phyloP scores from a whole-genome alignment of 2,797 vertebrate genomes.

The Adrianichthys oophorus region DNA sequence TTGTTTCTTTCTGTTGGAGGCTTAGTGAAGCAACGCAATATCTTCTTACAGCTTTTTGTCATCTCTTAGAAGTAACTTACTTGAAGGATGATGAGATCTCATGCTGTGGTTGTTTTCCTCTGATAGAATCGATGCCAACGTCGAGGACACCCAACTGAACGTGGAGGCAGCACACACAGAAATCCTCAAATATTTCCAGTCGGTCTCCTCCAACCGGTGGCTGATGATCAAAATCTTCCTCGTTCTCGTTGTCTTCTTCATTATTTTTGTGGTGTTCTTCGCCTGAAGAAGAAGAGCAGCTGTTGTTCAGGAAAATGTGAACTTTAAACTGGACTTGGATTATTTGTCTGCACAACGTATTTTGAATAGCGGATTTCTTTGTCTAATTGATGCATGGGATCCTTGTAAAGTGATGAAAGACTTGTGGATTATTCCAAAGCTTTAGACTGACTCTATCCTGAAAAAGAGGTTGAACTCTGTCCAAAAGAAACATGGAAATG shows the following conservation, averaged over 20 bases:
- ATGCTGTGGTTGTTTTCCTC: neutral
- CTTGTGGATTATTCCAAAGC: conserved; percentile 38
- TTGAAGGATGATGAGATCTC: neutral
- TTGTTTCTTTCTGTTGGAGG: too few species aligned
- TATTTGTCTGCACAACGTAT: conserved; percentile 22
- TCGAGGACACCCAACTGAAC: conserved; percentile 91
- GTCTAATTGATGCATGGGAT: conserved; percentile 39
- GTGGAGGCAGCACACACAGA: conserved; percentile 91
- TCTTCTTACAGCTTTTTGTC: too few species aligned
- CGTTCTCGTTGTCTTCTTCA: conserved; percentile 93
- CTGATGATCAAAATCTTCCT: conserved; percentile 98
- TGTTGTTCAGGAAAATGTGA: conserved; percentile 1
- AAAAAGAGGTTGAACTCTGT: conserved; percentile 47
- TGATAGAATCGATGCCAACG: conserved; percentile 89
- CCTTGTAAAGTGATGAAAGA: conserved; percentile 24
- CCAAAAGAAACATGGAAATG: conserved; percentile 44
- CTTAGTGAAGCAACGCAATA: too few species aligned
- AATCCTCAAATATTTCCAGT: conserved; percentile 97
- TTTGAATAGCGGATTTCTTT: conserved; percentile 48
- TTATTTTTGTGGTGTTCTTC: conserved; percentile 96
- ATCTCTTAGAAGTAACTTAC: neutral
- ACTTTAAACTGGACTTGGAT: conserved; percentile 36
- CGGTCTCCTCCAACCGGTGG: conserved; percentile 95
- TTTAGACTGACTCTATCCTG: conserved; percentile 42
- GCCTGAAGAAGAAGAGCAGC: conserved; percentile 74